Evolutionary conservation across 2,888 invertebrate genomes (phyloP).

Genomic region (Hydrotaea cyrtoneurina): DNA sequence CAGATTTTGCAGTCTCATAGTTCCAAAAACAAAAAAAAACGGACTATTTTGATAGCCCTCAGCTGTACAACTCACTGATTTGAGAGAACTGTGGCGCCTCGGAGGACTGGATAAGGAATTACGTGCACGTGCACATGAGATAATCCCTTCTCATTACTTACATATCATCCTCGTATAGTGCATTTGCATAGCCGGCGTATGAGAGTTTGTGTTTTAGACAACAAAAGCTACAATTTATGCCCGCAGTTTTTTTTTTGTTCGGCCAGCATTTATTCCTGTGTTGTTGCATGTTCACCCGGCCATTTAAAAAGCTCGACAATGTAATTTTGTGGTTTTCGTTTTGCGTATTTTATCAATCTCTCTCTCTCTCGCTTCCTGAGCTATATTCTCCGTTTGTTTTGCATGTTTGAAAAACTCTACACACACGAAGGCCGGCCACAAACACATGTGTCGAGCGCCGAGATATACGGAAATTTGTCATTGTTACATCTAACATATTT

Average conservation of each 20-base stretch:
- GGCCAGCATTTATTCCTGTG: not conserved
- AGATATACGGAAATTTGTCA: slow-evolving; percentile 55
- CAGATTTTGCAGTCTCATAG: no score
- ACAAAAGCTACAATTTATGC: slow-evolving; percentile 53
- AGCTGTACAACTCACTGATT: no score
- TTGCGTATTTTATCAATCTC: slow-evolving; percentile 29
- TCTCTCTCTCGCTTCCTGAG: not conserved
- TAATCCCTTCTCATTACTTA: not conserved
- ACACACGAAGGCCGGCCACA: slow-evolving; percentile 6
- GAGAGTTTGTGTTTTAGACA: slow-evolving; percentile 30
- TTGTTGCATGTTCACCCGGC: slow-evolving; percentile 56
- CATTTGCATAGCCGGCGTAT: not conserved
- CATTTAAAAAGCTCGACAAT: slow-evolving; percentile 58
- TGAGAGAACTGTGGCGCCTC: no score
- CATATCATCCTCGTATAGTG: not conserved
- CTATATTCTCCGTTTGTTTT: slow-evolving; percentile 59
- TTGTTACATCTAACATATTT: slow-evolving; percentile 64
- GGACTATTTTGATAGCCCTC: no score
- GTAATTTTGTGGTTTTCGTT: slow-evolving; percentile 65
- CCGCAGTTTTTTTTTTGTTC: slow-evolving; percentile 24
- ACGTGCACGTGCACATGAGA: no score
- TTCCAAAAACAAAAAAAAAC: no score
- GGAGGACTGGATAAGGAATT: no score
- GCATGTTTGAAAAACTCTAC: slow-evolving; percentile 45
- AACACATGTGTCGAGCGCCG: not conserved